Percentiles rank a stretch among this genome's conserved stretches.
Conservation (phyloP, 2,113 vertebrate genomes). For the Carettochelys insculpta region DNA sequence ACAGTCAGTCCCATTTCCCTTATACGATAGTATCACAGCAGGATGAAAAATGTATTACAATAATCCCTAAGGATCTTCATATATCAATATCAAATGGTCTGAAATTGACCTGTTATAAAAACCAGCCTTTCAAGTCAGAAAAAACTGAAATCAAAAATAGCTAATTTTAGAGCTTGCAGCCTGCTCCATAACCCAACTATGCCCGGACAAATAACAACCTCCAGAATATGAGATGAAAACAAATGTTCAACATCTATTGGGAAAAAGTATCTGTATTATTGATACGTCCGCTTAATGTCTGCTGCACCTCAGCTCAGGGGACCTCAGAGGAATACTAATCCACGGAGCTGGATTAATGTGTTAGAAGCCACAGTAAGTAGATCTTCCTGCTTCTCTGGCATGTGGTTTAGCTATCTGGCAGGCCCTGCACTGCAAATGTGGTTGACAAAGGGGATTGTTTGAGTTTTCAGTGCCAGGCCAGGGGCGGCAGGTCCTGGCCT, state of each 20-base stretch:
- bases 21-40: constrained; percentile 79
- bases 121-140: constrained; percentile 71
- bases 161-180: constrained; percentile 53
- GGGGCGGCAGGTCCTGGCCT: not conserved
- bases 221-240: constrained; percentile 51
- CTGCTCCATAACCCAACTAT: constrained; percentile 26
- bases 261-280: not conserved
- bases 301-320: not conserved
- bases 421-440: not conserved
- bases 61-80: constrained; percentile 83
- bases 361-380: not conserved
- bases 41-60: constrained; percentile 86
- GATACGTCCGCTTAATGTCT: not conserved
- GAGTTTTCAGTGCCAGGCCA: not conserved
- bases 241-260: not conserved
- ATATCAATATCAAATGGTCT: constrained; percentile 87
- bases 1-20: constrained; percentile 85
- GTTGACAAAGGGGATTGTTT: not conserved
- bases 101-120: constrained; percentile 84
- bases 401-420: not conserved
- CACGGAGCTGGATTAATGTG: rapidly evolving
- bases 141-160: constrained; percentile 71
- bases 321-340: not conserved
- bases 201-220: not conserved
- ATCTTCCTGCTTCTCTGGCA: not conserved